These are phyloP conservation scores for Petrocephalus zakoni DNA, from an alignment of 2,113 vertebrate species.

Conservation along the genomic window DNA sequence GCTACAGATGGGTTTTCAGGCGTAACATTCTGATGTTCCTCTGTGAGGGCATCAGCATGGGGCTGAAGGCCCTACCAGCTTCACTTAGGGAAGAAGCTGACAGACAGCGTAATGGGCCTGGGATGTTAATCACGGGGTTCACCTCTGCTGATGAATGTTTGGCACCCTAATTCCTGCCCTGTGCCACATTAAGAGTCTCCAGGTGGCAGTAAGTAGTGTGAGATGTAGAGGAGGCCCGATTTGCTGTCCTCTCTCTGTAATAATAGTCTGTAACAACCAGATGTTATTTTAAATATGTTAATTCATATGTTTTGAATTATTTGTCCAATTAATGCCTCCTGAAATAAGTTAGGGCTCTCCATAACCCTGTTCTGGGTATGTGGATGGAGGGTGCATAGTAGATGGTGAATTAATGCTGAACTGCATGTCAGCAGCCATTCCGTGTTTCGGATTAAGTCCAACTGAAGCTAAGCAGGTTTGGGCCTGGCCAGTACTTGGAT, in stretches of 20 bases:
- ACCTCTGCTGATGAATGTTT: background rate
- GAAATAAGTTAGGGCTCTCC: background rate
- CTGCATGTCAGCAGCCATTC: no score
- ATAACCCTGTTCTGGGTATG: background rate
- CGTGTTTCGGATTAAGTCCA: no score
- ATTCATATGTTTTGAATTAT: background rate
- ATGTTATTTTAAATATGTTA: background rate
- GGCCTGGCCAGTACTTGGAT: no score
- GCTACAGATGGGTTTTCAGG: background rate
- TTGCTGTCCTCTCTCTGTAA: background rate
- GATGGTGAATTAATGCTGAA: background rate
- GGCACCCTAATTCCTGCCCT: constrained; percentile 12
- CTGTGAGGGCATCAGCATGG: background rate
- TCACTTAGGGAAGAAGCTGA: background rate
- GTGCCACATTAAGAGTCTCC: background rate
- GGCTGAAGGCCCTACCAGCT: background rate
- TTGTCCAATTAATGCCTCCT: background rate
- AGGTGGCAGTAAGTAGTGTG: background rate
- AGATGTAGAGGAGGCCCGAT: background rate
- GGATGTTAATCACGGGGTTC: background rate
- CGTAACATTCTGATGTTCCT: background rate
- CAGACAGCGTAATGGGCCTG: background rate
- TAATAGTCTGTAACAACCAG: background rate
- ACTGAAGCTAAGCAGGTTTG: no score
- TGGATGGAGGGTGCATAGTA: background rate